phyloP scores from a whole-genome alignment of 2,888 invertebrate species.

The Drosophila quinaria region DNA sequence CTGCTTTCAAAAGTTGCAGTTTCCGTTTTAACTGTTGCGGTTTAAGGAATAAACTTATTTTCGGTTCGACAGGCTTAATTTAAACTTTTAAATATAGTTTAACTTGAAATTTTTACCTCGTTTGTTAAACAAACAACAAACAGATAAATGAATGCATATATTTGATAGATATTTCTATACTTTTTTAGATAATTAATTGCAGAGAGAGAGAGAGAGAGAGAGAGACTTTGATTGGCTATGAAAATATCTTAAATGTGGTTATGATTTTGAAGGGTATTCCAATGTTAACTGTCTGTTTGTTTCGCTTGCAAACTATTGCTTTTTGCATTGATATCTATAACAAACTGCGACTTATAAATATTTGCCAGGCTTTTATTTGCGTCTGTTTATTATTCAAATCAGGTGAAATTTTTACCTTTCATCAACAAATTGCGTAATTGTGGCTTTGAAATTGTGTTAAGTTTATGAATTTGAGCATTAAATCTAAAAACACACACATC shows the following conservation, averaged over 20 bases:
- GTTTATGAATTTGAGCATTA: slow-evolving; percentile 12
- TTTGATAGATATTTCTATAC: neutral
- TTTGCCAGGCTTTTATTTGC: slow-evolving; percentile 15
- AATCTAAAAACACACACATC: slow-evolving; percentile 11
- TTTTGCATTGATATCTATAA: slow-evolving; percentile 22
- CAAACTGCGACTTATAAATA: slow-evolving; percentile 22
- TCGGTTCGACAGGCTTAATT: slow-evolving; percentile 8
- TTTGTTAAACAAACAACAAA: slow-evolving; percentile 39
- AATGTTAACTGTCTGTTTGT: slow-evolving; percentile 8
- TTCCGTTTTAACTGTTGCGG: slow-evolving; percentile 29
- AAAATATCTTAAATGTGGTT: neutral
- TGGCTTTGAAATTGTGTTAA: slow-evolving; percentile 10
- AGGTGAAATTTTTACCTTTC: slow-evolving; percentile 27
- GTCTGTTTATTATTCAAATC: slow-evolving; percentile 31
- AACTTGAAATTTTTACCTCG: slow-evolving; percentile 29
- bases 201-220: neutral
- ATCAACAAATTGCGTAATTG: slow-evolving; percentile 27
- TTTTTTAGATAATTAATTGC: neutral
- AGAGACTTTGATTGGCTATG: neutral
- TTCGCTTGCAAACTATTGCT: slow-evolving; percentile 13
- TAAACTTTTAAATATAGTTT: slow-evolving; percentile 22
- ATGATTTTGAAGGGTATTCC: neutral
- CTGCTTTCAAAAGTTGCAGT: slow-evolving; percentile 26
- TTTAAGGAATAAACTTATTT: slow-evolving; percentile 34
- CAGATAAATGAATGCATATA: neutral